Evolutionary conservation across 1,140 invertebrate genomes (phyloP), one percentile per base, ranked within the genome.

Genomic region (Drosophila fuyamai): DNA sequence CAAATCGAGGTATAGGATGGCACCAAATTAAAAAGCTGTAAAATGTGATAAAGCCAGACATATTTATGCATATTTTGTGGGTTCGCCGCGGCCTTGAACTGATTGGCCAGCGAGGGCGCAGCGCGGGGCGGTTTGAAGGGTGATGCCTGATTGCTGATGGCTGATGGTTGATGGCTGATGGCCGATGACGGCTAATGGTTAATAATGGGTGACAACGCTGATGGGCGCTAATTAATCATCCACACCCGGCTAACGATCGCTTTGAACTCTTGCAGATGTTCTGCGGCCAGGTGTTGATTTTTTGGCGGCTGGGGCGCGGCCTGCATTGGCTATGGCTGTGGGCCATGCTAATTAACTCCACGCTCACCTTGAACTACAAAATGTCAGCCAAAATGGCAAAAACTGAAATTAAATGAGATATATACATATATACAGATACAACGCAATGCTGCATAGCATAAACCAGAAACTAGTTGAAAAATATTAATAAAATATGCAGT

Each of bases 291-390:
- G 53, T 71, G 67, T 56, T n/a, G 27, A 57, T 44, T 29, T 16
- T 40, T 56, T 27, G 36, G 14, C 35, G 23, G n/a, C 35, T 12
- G 13, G 63, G 47, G 58, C 48, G 47, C 46, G 38, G 57, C 56
- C 29, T 32, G 44, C 38, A 43, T 38, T 61, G 10, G 40, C 23
- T 23, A 0, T 47, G 56, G 14, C 14, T 32, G 23, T 56, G 47
- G 68, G 29, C 63, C 54, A 73, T 72, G 65, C 71, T 76, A 79
- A 83, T 83, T 83, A 76, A 56, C 50, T 50, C 23, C 23, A 4
- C 3, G 23, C 23, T 84, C 46, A 68, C 84, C 84, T 88, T 88
- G 84, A 88, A 88, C 84, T 84, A 88, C 68, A 89, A 88, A 84
- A 55, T 79, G 73, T 81, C 70, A 71, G 73, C 50, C 48, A 46